Percentiles rank a stretch among this genome's conserved stretches.
Conservation (phyloP, 1,140 invertebrate species). For the Nasonia vitripennis region DNA sequence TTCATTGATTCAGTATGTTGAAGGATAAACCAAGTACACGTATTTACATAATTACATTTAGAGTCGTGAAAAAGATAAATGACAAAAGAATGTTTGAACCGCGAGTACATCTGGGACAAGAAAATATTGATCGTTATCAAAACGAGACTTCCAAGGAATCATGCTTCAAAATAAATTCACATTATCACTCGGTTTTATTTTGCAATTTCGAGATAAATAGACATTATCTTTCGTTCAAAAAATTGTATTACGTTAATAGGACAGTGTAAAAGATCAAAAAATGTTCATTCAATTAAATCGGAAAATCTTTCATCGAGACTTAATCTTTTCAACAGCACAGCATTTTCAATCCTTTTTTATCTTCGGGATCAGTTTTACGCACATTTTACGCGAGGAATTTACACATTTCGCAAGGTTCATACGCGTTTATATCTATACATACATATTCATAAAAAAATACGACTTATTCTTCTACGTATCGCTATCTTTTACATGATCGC, state of each 20-base stretch:
- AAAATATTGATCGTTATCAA: too few species aligned
- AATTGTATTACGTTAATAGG: background rate
- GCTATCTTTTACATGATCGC: constrained; percentile 45
- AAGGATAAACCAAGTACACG: background rate
- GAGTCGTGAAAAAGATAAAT: background rate
- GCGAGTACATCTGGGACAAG: too few species aligned
- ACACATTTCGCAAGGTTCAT: constrained; percentile 32
- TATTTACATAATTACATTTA: background rate
- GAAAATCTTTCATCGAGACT: constrained; percentile 7
- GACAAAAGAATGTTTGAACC: background rate
- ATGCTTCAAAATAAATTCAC: too few species aligned
- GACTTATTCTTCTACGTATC: constrained; percentile 27
- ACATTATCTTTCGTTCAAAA: background rate
- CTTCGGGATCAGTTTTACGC: background rate
- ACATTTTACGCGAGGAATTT: background rate
- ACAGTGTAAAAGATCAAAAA: too few species aligned
- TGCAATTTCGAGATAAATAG: background rate
- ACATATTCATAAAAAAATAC: constrained; percentile 19
- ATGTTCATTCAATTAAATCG: too few species aligned
- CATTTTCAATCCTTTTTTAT: constrained; percentile 11
- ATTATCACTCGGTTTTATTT: background rate
- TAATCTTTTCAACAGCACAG: constrained; percentile 16
- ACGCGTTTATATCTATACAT: constrained; percentile 23
- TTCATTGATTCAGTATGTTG: background rate
- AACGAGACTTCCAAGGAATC: too few species aligned